Evolutionary conservation across 2,888 invertebrate genomes (phyloP).

Genomic region (Neoascia interrupta): DNA sequence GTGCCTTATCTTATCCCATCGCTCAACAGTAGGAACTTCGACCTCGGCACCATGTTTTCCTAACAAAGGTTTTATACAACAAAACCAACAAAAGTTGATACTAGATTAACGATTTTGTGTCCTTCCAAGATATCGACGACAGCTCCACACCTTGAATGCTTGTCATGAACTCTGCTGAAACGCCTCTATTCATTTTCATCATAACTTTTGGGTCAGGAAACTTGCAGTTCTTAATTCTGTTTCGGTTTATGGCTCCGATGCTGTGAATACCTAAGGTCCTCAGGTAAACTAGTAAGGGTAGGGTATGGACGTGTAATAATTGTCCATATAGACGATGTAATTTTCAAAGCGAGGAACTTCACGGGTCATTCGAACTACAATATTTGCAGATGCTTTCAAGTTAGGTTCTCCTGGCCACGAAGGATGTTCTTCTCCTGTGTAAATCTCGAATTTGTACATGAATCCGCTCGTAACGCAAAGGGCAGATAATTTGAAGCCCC

Average conservation of each 20-base stretch:
- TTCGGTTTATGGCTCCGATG: constrained; percentile 32
- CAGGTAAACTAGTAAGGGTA: constrained; percentile 28
- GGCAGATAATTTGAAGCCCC: constrained; percentile 70
- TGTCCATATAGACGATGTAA: constrained; percentile 33
- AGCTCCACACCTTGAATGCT: constrained; percentile 38
- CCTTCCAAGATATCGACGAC: constrained; percentile 38
- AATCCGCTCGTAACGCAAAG: constrained; percentile 65
- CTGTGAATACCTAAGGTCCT: constrained; percentile 38
- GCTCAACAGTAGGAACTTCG: constrained; percentile 28
- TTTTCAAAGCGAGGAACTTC: constrained; percentile 42
- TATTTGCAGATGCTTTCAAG: constrained; percentile 65
- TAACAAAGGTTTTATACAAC: constrained; percentile 17
- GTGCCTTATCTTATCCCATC: constrained; percentile 9
- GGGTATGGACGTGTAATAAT: constrained; percentile 26
- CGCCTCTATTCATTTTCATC: constrained; percentile 47
- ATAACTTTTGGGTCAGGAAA: constrained; percentile 41
- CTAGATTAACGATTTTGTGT: constrained; percentile 38
- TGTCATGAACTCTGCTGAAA: constrained; percentile 10
- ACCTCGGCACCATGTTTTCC: constrained; percentile 6
- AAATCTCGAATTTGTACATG: constrained; percentile 69
- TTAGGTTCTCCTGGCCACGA: constrained; percentile 46
- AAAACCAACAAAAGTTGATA: constrained; percentile 44
- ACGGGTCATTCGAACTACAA: constrained; percentile 60
- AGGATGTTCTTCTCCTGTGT: constrained; percentile 61
- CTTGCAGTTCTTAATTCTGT: constrained; percentile 42